These are phyloP conservation scores for Heterodera filipjevi DNA, from an alignment of 2,888 invertebrate genomes.

Conservation along the genomic window DNA sequence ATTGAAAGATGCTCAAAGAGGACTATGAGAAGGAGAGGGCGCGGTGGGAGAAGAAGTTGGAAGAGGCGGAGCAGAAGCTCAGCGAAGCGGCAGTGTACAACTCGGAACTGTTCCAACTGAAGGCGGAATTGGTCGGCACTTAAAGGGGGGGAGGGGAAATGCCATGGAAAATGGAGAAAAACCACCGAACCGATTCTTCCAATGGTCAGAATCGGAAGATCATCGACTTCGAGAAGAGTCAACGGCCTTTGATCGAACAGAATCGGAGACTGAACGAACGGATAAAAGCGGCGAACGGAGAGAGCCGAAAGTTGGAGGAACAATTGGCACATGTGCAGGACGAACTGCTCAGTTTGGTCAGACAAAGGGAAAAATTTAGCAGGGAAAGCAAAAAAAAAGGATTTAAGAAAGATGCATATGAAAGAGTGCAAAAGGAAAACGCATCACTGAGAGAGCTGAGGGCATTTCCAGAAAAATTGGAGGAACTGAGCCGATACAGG, in stretches of 20 bases:
- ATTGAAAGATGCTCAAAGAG: constrained; percentile 48
- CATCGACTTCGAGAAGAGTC: constrained; percentile 62
- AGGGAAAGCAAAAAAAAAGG: not conserved
- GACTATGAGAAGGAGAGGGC: constrained; percentile 60
- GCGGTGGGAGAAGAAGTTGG: constrained; percentile 57
- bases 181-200: not conserved
- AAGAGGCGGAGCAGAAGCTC: constrained; percentile 58
- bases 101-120: constrained; percentile 56
- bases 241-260: constrained; percentile 58
- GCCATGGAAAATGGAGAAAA: not conserved
- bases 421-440: constrained; percentile 60
- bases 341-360: constrained; percentile 58
- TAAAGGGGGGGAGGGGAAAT: not conserved
- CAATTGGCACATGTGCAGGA: constrained; percentile 55
- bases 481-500: constrained; percentile 59
- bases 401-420: constrained; percentile 59
- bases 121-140: constrained; percentile 57
- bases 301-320: constrained; percentile 57
- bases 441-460: constrained; percentile 52
- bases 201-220: constrained; percentile 60
- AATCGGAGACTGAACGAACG: constrained; percentile 58
- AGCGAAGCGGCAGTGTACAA: constrained; percentile 54
- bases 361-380: not conserved
- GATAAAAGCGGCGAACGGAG: constrained; percentile 50
- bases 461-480: constrained; percentile 62